A percentile compares a stretch with the other conserved stretches of the same genome.
phyloP scores from a whole-genome alignment of 2,113 vertebrate genomes.

The Elephas maximus region DNA sequence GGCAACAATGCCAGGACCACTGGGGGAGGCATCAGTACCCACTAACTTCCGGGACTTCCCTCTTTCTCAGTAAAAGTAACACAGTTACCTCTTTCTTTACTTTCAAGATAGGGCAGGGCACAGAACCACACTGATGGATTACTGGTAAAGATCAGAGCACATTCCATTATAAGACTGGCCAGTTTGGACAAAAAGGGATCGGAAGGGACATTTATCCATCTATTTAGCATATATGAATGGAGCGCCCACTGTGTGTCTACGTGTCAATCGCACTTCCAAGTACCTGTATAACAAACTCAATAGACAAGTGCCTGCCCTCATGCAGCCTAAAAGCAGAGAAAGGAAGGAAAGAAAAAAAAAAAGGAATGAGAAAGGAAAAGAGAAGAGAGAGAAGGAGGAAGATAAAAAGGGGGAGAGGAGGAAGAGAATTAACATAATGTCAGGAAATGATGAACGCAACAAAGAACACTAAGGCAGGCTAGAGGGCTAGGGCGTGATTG shows the following conservation, averaged over 20 bases:
- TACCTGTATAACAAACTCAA: neutral
- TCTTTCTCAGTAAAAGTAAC: neutral
- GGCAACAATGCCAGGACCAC: neutral
- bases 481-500: neutral
- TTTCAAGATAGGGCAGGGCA: neutral
- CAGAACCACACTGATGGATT: neutral
- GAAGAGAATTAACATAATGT: neutral
- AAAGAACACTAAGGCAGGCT: neutral
- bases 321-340: neutral
- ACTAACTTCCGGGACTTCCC: neutral
- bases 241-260: neutral
- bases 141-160: constrained; percentile 1
- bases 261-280: neutral
- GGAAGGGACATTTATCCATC: neutral
- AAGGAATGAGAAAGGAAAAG: no score
- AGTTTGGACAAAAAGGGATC: neutral
- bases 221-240: neutral
- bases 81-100: neutral
- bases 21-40: neutral
- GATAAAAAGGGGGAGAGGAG: no score
- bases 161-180: neutral
- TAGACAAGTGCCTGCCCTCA: neutral
- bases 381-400: neutral
- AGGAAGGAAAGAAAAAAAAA: neutral
- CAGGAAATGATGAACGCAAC: neutral